A percentile compares a stretch with the other conserved stretches of the same genome.
Evolutionary conservation across 2,113 vertebrate genomes (phyloP).

Genomic region (Scomber colias): DNA sequence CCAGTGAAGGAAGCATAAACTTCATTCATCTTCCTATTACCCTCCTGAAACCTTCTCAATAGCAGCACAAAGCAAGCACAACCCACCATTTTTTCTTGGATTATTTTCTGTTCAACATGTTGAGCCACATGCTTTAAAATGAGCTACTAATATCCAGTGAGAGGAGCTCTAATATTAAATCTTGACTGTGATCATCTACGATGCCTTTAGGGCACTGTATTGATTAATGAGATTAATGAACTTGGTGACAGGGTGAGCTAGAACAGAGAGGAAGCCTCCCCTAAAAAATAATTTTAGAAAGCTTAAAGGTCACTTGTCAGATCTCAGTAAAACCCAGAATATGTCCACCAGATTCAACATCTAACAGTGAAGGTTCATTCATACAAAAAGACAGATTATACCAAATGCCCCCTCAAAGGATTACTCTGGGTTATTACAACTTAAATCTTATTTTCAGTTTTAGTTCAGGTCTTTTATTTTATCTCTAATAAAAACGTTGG

Average conservation of each 20-base stretch:
- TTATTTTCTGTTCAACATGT: background rate
- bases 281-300: background rate
- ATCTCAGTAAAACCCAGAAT: background rate
- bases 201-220: conserved; percentile 26
- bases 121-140: conserved; percentile 13
- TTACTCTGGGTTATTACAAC: background rate
- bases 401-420: background rate
- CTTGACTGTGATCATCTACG: conserved; percentile 17
- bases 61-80: conserved; percentile 24
- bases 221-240: conserved; percentile 63
- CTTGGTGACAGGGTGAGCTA: conserved; percentile 18
- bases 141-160: conserved; percentile 37
- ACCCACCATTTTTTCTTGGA: background rate
- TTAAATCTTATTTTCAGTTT: background rate
- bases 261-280: conserved; percentile 1
- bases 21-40: conserved; percentile 42
- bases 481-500: background rate
- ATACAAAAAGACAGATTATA: background rate
- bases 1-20: conserved; percentile 26
- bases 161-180: conserved; percentile 45
- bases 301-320: conserved; percentile 39
- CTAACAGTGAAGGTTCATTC: background rate
- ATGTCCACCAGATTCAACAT: conserved; percentile 13
- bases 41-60: conserved; percentile 15
- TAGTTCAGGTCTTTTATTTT: too few relatives aligned